phyloP scores from a whole-genome alignment of 1,140 invertebrate genomes.

The Heliothis subflexa region DNA sequence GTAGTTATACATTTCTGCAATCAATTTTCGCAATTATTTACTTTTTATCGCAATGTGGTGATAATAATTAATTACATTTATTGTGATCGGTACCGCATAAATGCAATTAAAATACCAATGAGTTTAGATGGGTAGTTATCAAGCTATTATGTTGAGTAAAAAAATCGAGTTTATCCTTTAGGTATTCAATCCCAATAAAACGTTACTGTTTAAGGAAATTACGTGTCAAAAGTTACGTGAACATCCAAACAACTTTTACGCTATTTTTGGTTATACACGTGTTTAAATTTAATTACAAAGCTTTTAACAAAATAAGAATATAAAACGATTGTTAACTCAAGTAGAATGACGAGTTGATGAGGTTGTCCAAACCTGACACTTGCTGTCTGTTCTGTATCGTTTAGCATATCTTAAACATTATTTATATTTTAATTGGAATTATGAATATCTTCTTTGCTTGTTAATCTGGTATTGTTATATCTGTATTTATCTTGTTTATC shows the following conservation, averaged over 20 bases:
- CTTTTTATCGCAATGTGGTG: background rate
- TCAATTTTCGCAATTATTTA: background rate
- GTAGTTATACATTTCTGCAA: background rate
- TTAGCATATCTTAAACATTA: constrained; percentile 18
- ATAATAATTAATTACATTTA: no score
- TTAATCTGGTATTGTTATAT: background rate
- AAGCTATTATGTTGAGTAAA: no score
- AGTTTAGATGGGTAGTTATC: no score
- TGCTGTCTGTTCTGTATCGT: background rate
- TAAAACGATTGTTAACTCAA: background rate
- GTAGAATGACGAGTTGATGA: background rate
- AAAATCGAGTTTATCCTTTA: no score
- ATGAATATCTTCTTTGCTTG: constrained; percentile 9
- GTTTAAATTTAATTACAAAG: constrained; percentile 2
- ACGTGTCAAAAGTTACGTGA: background rate
- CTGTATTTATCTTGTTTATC: background rate
- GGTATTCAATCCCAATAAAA: background rate
- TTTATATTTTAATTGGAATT: constrained; percentile 24
- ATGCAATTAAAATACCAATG: no score
- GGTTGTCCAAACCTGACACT: background rate
- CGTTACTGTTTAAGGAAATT: background rate
- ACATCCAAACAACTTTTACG: background rate
- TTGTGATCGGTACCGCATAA: no score
- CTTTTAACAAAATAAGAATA: background rate
- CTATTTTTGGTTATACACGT: background rate